A percentile compares a stretch with the other conserved stretches of the same genome.
Conservation (phyloP, 2,888 invertebrate genomes). For the Vesta saturnalis region DNA sequence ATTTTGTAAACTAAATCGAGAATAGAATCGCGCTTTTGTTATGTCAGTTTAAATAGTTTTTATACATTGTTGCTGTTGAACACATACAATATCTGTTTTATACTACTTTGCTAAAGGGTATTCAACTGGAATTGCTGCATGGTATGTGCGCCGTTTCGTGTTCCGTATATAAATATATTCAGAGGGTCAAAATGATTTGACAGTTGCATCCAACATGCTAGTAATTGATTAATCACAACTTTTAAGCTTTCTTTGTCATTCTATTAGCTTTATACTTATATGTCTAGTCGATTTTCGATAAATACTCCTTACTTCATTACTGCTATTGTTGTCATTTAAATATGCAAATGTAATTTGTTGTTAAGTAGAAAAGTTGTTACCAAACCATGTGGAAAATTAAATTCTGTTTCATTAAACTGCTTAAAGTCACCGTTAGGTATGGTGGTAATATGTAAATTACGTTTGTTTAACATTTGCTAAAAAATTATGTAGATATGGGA, state of each 20-base stretch:
- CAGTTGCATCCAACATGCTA: constrained; percentile 8
- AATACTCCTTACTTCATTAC: background rate
- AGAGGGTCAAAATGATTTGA: constrained; percentile 7
- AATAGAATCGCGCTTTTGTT: constrained; percentile 29
- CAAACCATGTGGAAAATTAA: too few species aligned
- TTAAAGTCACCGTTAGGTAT: too few species aligned
- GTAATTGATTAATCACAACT: constrained; percentile 11
- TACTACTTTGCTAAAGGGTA: constrained; percentile 30
- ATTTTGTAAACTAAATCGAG: constrained; percentile 38
- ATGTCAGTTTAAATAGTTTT: constrained; percentile 41
- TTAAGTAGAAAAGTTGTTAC: too few species aligned
- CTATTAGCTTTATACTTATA: background rate
- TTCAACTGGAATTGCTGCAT: constrained; percentile 27
- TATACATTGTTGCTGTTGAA: constrained; percentile 33
- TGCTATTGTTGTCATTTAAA: too few species aligned
- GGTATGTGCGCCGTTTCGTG: background rate
- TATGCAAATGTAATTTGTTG: too few species aligned
- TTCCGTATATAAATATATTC: background rate
- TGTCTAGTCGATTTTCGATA: background rate
- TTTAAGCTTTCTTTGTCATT: background rate
- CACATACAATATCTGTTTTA: constrained; percentile 26
- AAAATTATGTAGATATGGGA: too few species aligned
- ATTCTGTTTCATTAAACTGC: too few species aligned
- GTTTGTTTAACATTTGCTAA: too few species aligned
- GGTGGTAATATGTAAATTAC: too few species aligned